A percentile compares a stretch with the other conserved stretches of the same genome.
These are phyloP conservation scores for Scaptomyza pallida DNA, from an alignment of 1,140 invertebrate genomes.

Conservation along the genomic window DNA sequence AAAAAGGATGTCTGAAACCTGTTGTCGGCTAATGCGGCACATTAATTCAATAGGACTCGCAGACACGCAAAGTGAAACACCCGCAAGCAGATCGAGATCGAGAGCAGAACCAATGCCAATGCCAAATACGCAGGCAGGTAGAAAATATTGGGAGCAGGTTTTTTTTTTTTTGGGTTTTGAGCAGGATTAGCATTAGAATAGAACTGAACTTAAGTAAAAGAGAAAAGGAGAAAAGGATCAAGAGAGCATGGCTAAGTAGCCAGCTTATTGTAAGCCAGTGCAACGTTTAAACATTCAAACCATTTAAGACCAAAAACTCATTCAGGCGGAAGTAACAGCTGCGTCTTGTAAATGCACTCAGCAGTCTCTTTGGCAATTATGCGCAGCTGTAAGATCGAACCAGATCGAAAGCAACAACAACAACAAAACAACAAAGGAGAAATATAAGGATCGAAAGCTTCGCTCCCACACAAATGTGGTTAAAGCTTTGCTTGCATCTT, in stretches of 20 bases:
- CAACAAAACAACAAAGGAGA: no score
- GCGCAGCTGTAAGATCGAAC: conserved; percentile 67
- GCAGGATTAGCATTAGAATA: conserved; percentile 70
- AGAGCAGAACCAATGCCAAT: conserved; percentile 13
- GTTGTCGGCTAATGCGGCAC: conserved; percentile 67
- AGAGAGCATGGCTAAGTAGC: conserved; percentile 41
- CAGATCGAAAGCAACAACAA: conserved; percentile 20
- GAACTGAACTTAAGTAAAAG: not conserved
- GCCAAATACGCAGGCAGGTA: conserved; percentile 36
- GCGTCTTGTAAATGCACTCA: conserved; percentile 58
- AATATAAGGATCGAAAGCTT: conserved; percentile 59
- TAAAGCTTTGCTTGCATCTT: conserved; percentile 45
- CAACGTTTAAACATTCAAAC: conserved; percentile 1
- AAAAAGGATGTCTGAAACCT: conserved; percentile 58
- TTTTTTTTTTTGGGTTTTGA: conserved; percentile 24
- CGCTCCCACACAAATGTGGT: conserved; percentile 71
- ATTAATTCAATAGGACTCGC: conserved; percentile 67
- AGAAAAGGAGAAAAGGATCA: conserved; percentile 22
- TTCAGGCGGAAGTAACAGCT: conserved; percentile 76
- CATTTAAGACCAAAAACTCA: conserved; percentile 28
- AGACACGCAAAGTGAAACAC: conserved; percentile 16
- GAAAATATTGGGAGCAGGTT: conserved; percentile 55
- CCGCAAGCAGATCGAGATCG: conserved; percentile 28
- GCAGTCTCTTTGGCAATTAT: conserved; percentile 63
- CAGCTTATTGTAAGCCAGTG: conserved; percentile 47